A percentile compares a stretch with the other conserved stretches of the same genome.
phyloP scores from a whole-genome alignment of 1,140 invertebrate species.

The Achatina immaculata region DNA sequence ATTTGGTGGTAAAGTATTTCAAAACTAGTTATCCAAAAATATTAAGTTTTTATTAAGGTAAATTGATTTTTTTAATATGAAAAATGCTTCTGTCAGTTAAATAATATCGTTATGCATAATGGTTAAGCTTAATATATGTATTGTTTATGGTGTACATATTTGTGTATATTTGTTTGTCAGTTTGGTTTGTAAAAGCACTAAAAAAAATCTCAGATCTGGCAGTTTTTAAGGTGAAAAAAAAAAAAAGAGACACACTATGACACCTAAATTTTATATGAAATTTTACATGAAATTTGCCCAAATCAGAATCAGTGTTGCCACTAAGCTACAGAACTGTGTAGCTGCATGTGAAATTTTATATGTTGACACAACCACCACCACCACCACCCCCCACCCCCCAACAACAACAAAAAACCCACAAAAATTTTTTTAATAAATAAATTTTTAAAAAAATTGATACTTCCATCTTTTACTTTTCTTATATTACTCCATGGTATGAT shows the following conservation, averaged over 20 bases:
- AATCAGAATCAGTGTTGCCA: background rate
- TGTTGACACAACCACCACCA: background rate
- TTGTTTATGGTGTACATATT: background rate
- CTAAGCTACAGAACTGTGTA: background rate
- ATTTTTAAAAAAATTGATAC: no score
- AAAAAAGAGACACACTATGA: no score
- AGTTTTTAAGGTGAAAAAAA: no score
- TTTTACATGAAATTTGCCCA: background rate
- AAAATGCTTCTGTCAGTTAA: no score
- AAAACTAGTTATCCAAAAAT: no score
- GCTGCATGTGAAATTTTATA: background rate
- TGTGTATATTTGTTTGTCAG: conserved; percentile 13
- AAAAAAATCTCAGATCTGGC: background rate
- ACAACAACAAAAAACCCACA: background rate
- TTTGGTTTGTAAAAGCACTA: conserved; percentile 22
- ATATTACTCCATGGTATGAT: no score
- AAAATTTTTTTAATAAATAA: no score
- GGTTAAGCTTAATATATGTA: conserved; percentile 11
- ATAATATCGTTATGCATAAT: conserved; percentile 25
- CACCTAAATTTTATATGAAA: background rate
- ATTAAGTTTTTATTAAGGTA: no score
- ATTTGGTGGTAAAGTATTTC: no score
- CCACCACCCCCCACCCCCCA: no score
- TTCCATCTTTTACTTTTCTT: no score
- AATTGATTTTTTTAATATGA: no score